Evolutionary conservation across 92 coral and sea anemone species (phyloP), one percentile per base, ranked within the genome.

Genomic region (Palythoa heliodiscus): DNA sequence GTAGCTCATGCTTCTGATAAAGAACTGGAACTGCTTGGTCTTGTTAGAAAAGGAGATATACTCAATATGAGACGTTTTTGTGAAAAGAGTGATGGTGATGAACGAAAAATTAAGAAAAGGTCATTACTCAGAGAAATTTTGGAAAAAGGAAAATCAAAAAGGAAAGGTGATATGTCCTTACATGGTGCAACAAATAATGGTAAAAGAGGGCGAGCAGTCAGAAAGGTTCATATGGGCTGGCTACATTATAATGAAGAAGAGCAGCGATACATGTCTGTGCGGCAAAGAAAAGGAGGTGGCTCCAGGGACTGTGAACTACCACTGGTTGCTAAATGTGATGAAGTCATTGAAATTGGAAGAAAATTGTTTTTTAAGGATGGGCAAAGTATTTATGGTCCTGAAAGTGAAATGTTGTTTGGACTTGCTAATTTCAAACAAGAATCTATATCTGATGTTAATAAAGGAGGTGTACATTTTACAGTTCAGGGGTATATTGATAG

Each of bases 201-300:
- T 17, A 61, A 61, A 61, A 61, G 69, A 61, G 69, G 69, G 38
- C 22, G 55, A 64, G 76, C 57, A 25, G 67, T 73, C 52, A 86
- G 48, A 73, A 86, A 76, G 76, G 61, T 86, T 64, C 89, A 86
- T n/a, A 58, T 86, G 38, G 89, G 85, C 69, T 86, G 89, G 89
- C 89, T 86, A 58, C 85, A 86, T 29, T 77, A 77, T 60, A 69
- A 77, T 77, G 71, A 77, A 69, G 53, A 77, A 40, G 60, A 86
- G 60, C 38, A 66, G 84, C 60, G 81, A 66, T 86, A 57, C 68
- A 54, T 63, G 24, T 61, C 76, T 77, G 84, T 86, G 75, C 63
- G 76, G 29, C 71, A 50, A 87, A 61, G 58, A 76, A 86, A 72
- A 73, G 90, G 87, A 40, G 87, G 87, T 73, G 78, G 84, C 64